phyloP scores from a whole-genome alignment of 2,797 vertebrate species.

The Perodicticus potto region DNA sequence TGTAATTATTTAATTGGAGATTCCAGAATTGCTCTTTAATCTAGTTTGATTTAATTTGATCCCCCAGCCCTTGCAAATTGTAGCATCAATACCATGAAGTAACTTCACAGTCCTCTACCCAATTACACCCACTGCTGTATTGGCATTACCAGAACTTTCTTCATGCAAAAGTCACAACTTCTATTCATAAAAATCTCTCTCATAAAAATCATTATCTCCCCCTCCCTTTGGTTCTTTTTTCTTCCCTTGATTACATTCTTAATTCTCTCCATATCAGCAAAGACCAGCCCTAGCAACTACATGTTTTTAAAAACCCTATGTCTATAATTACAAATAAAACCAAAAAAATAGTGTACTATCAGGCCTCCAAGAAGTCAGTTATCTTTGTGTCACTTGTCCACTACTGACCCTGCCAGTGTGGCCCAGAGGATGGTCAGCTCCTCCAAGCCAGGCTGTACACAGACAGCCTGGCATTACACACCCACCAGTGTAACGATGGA shows the following conservation, averaged over 20 bases:
- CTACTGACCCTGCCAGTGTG: not conserved
- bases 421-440: not conserved
- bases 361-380: not conserved
- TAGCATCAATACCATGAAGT: not conserved
- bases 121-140: not conserved
- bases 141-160: not conserved
- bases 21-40: slow-evolving; percentile 10
- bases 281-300: not conserved
- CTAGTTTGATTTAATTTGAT: slow-evolving; percentile 35
- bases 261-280: not conserved
- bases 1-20: not conserved
- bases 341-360: not conserved
- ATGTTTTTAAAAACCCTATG: not conserved
- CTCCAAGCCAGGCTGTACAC: not conserved
- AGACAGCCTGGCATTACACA: not conserved
- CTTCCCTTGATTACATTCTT: not conserved
- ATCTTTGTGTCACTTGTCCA: not conserved
- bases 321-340: not conserved
- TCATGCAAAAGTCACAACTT: not conserved
- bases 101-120: not conserved
- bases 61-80: not conserved
- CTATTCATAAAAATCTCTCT: not conserved
- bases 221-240: not conserved
- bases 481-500: not conserved
- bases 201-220: not conserved